Percentiles rank a stretch among this genome's conserved stretches.
Evolutionary conservation across 64 coral and sea anemone genomes (phyloP).

Genomic region (Actinia tenebrosa): DNA sequence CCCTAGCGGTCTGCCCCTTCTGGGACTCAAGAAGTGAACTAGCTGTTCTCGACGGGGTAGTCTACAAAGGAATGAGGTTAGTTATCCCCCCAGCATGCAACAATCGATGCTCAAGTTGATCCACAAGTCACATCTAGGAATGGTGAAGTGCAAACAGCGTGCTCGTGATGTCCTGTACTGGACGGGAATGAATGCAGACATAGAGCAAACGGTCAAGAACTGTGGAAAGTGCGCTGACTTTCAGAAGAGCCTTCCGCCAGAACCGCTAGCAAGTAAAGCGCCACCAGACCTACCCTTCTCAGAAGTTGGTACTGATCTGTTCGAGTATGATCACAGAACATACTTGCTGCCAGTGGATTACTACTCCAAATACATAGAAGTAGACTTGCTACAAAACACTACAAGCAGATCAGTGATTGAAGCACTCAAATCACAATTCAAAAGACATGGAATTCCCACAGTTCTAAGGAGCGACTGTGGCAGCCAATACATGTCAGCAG

Average conservation of each 20-base stretch:
- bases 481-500: background rate
- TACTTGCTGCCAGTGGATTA: constrained; percentile 43
- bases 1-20: background rate
- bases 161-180: background rate
- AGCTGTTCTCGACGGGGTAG: constrained; percentile 22
- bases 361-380: constrained; percentile 54
- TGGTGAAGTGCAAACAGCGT: constrained; percentile 21
- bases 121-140: constrained; percentile 19
- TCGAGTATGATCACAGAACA: constrained; percentile 39
- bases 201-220: background rate
- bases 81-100: constrained; percentile 34
- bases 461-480: constrained; percentile 22
- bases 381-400: constrained; percentile 13
- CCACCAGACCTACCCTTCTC: background rate
- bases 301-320: constrained; percentile 30
- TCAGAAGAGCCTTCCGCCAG: background rate
- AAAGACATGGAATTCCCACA: constrained; percentile 31
- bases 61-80: constrained; percentile 44
- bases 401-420: constrained; percentile 21
- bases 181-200: constrained; percentile 3
- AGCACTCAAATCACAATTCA: constrained; percentile 33
- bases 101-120: constrained; percentile 21
- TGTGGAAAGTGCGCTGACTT: too few species aligned
- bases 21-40: constrained; percentile 47
- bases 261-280: background rate